These are phyloP conservation scores for Calcarius lapponicus DNA, from an alignment of 2,797 vertebrate genomes.

Conservation along the genomic window DNA sequence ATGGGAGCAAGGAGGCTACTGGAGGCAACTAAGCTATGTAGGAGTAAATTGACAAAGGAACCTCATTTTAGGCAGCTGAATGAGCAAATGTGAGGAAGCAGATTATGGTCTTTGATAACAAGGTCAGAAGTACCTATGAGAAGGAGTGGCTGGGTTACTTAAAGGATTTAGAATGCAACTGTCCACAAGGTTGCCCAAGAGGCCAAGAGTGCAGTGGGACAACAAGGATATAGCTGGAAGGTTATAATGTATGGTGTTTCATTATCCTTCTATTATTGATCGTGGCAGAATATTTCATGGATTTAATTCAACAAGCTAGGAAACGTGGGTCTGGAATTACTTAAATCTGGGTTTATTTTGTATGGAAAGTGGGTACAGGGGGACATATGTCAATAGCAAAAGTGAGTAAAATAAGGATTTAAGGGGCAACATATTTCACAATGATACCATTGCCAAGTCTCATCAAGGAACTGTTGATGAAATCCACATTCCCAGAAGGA, in stretches of 20 bases:
- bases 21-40: background rate
- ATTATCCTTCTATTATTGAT: background rate
- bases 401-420: background rate
- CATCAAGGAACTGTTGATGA: slow-evolving; percentile 19
- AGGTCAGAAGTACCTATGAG: background rate
- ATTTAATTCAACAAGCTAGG: background rate
- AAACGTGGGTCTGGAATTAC: background rate
- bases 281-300: background rate
- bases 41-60: background rate
- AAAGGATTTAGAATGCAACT: background rate
- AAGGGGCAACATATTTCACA: background rate
- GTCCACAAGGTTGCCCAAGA: background rate
- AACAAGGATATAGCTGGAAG: background rate
- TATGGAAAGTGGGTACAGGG: background rate
- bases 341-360: background rate
- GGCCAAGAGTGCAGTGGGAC: background rate
- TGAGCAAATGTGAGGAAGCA: background rate
- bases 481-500: background rate
- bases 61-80: background rate
- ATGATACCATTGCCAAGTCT: slow-evolving; percentile 8
- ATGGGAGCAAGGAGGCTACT: background rate
- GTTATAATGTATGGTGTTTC: background rate
- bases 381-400: background rate
- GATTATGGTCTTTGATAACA: background rate
- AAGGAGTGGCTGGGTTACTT: background rate